Base-by-base conservation (phyloP, 1,140 invertebrate genomes). In the Neodiprion fabricii region DNA sequence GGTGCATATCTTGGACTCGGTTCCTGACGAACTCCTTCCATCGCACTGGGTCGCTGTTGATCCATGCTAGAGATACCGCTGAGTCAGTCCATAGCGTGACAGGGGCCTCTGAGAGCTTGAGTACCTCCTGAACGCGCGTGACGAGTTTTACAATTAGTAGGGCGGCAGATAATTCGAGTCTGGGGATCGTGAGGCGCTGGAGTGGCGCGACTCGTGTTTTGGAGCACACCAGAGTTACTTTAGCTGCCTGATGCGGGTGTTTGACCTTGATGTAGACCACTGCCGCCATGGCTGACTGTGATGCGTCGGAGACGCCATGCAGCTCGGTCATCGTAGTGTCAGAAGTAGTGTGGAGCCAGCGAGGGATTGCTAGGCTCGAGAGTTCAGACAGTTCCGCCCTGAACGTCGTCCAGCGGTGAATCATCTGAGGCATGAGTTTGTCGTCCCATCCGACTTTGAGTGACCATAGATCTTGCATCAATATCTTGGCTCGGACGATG, bases 141-240 rank as follows among this genome's bases (percentile, higher is more conserved):
- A 70, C 65, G 9, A 82, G 71, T 49, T 76, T 67, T 11, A 79
- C 67, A 5, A 79, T 84, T 12, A 88, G 49, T 3, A 86, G 47
- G 1, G 84, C 84, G 0, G 80, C 84, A 75, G 84, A 83, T 0
- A 85, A 68, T 65, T 85, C 84, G 5, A 85, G 69, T n/a, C 81
- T 74, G 0, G 83, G 81, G 0, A 84, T 80, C 7, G 79, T 81
- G 0, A 80, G 12, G 1, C 74, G 74, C 69, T 84, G 81, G 1
- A 86, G 9, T 0, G 84, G 85, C 5, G 79, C 78, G n/a, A 85
- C 80, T 68, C 77, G 82, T 0, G 83, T 81, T 48, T 85, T 85
- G 0, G 78, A 70, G 2, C 72, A 75, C 12, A 85, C 68, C 0
- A 84, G 65, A 10, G 72, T 65, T 14, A 73, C 40, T 66, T 17